A percentile compares a stretch with the other conserved stretches of the same genome.
phyloP scores from a whole-genome alignment of 2,113 vertebrate genomes.

The Pampusana beccarii region DNA sequence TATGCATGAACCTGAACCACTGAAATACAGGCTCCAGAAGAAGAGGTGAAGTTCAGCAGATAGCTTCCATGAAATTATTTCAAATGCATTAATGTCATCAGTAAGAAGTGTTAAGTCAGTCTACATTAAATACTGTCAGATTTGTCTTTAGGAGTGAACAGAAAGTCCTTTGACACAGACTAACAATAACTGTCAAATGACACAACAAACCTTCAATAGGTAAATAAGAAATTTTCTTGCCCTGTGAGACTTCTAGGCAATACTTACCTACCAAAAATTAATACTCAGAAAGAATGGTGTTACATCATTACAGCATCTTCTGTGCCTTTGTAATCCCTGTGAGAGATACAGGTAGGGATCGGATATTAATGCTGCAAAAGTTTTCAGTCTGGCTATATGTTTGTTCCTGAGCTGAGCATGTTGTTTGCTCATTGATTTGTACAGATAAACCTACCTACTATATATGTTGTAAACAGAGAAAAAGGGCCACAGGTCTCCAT shows the following conservation, averaged over 20 bases:
- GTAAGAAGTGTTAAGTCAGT: not conserved
- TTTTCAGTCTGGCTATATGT: not conserved
- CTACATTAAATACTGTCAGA: not conserved
- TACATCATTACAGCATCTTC: not conserved
- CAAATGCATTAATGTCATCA: not conserved
- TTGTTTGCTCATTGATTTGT: not conserved
- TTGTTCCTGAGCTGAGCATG: not conserved
- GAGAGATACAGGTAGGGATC: not conserved
- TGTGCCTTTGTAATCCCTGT: not conserved
- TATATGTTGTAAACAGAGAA: not conserved
- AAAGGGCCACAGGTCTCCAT: not conserved
- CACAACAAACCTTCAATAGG: not conserved
- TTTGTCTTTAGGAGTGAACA: not conserved
- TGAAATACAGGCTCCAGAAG: not conserved
- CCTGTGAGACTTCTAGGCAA: not conserved
- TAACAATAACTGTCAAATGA: not conserved
- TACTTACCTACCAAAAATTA: not conserved
- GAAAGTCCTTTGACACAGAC: not conserved
- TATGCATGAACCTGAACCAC: fast-evolving
- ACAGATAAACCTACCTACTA: not conserved
- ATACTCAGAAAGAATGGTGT: not conserved
- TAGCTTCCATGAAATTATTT: not conserved
- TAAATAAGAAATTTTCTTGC: not conserved
- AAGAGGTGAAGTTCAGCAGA: not conserved
- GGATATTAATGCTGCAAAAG: not conserved